Evolutionary conservation across 2,113 vertebrate species (phyloP), one percentile per base, ranked within the genome.

Genomic region (Azemiops feae): DNA sequence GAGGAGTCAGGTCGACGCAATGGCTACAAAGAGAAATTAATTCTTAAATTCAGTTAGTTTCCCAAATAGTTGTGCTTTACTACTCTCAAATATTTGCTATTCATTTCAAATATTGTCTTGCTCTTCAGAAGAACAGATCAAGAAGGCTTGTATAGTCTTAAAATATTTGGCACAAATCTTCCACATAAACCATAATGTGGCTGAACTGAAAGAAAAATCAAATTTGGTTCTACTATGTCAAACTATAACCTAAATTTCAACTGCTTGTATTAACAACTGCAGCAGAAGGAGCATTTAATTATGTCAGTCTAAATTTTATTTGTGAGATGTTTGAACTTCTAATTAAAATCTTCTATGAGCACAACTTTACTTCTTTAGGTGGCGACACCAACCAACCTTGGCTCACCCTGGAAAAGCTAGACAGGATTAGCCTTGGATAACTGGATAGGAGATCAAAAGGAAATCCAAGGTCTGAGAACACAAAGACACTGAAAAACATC

Each of bases 1-100:
- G 98, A 99, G 27, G 99, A 99, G 95, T 99, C 99, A 30, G 99
- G 99, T 3, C 99, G 99, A 25, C 99, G 98, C 9, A 98, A 97
- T n/a, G 98, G 99, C 99, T 99, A 90, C 45, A 96, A 39, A 92
- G 0, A 91, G 93, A 92, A 92, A 81, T 7, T 0, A 11, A 52
- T 93, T 95, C 64, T 88, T 11, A 54, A 92, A 18, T 89, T 89
- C 87, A 81, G 20, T 25, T 69, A 87, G 52, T 34, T 69, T 88
- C 22, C 25, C 57, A 18, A 43, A 57, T 58, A 85, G 45, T 85
- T 85, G 25, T 45, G 11, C n/a, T 55, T 89, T 55, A 81, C 60
- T 55, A 10, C 23, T 55, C 85, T 57, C 10, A 12, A 20, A n/a
- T 47, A 25, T 11, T 55, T 30, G 45, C 57, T 64, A 89, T 39